A percentile compares a stretch with the other conserved stretches of the same genome.
These are phyloP conservation scores for Ciconia boyciana DNA, from an alignment of 2,113 vertebrate species.

Conservation along the genomic window DNA sequence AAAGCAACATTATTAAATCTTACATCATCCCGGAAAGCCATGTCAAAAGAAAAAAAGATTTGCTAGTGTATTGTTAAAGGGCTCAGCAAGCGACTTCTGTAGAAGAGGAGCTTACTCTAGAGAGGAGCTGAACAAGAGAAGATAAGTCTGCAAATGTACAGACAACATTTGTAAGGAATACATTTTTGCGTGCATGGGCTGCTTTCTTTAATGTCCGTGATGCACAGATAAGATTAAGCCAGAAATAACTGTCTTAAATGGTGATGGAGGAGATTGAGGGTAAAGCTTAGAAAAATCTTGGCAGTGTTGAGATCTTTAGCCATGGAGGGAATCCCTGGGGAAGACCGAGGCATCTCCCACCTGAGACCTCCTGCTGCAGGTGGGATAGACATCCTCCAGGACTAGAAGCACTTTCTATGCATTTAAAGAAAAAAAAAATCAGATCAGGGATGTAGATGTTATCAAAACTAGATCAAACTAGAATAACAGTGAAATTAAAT, in stretches of 20 bases:
- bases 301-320: neutral
- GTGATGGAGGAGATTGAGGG: neutral
- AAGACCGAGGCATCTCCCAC: neutral
- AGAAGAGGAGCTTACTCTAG: neutral
- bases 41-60: neutral
- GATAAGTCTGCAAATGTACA: neutral
- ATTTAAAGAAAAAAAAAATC: neutral
- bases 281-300: neutral
- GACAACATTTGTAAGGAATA: neutral
- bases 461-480: neutral
- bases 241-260: neutral
- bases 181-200: neutral
- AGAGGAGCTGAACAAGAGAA: neutral
- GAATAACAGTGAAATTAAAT: neutral
- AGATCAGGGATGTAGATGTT: neutral
- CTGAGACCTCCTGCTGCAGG: neutral
- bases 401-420: neutral
- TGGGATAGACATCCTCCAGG: neutral
- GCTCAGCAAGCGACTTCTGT: neutral
- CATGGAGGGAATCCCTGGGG: neutral
- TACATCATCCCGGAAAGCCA: neutral
- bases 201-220: neutral
- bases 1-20: neutral
- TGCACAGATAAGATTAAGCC: neutral
- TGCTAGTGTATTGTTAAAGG: neutral